Evolutionary conservation across 2,888 invertebrate species (phyloP).

Genomic region (Epinotia bilunana): DNA sequence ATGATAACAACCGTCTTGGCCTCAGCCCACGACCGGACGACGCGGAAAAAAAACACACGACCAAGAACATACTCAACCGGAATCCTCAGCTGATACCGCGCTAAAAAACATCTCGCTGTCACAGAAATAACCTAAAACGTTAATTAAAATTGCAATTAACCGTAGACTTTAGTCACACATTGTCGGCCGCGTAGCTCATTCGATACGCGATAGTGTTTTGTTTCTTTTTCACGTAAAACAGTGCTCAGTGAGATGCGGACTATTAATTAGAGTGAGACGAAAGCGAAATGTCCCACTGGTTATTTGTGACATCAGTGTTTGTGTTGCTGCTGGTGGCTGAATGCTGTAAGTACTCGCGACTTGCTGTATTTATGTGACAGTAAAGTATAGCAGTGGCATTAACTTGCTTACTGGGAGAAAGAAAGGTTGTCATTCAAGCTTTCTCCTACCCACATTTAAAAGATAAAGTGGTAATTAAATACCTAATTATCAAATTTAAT

Average conservation of each 20-base stretch:
- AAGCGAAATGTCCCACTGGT: conserved; percentile 50
- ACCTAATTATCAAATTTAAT: not conserved
- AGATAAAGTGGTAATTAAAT: not conserved
- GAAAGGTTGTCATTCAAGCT: not conserved
- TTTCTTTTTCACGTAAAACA: conserved; percentile 5
- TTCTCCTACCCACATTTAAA: conserved; percentile 10
- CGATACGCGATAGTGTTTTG: conserved; percentile 18
- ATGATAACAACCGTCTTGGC: conserved; percentile 41
- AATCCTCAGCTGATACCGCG: not conserved
- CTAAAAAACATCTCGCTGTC: conserved; percentile 13
- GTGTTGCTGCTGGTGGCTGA: conserved; percentile 42
- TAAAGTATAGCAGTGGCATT: not conserved
- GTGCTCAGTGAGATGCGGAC: conserved; percentile 50
- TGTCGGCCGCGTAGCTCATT: conserved; percentile 8
- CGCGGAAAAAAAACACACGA: conserved; percentile 9
- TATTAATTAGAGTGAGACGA: conserved; percentile 48
- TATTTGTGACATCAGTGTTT: conserved; percentile 47
- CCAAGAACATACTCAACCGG: conserved; percentile 6
- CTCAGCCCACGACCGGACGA: conserved; percentile 12
- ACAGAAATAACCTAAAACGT: conserved; percentile 4
- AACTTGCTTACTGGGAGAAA: not conserved
- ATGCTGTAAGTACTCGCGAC: conserved; percentile 48
- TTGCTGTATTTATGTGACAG: not conserved
- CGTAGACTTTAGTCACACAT: not conserved
- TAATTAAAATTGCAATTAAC: conserved; percentile 24